These are phyloP conservation scores for Formicarius rufipectus DNA, from an alignment of 2,113 vertebrate species.

Conservation along the genomic window DNA sequence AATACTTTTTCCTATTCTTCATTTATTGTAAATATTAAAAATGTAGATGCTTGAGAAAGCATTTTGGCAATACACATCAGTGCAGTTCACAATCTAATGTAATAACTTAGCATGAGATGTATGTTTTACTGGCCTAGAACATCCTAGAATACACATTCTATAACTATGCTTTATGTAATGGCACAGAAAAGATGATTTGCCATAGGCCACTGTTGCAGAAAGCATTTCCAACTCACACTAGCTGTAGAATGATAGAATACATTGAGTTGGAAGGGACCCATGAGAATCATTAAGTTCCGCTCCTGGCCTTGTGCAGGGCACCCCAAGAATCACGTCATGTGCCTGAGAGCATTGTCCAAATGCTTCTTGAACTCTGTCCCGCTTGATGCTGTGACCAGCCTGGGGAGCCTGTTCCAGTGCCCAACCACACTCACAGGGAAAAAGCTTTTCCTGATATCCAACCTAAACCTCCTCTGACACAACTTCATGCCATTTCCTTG, in stretches of 20 bases:
- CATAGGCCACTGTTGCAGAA: background rate
- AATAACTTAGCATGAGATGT: background rate
- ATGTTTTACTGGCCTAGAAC: background rate
- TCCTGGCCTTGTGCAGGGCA: background rate
- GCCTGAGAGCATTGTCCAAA: background rate
- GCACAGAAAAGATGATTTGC: background rate
- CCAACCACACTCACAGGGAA: accelerated
- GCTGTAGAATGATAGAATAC: background rate
- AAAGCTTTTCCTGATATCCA: background rate
- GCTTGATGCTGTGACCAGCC: background rate
- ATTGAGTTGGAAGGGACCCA: background rate
- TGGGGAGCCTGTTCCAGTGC: background rate
- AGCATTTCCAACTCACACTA: background rate
- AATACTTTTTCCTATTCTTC: background rate
- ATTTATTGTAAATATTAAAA: background rate
- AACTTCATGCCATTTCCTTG: background rate
- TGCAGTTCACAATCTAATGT: background rate
- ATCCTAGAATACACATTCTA: background rate
- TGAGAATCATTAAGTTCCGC: accelerated
- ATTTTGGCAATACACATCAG: background rate
- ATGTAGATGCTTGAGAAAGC: background rate
- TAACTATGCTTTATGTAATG: background rate
- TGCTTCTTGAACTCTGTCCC: background rate
- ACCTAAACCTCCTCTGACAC: background rate
- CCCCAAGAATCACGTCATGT: background rate